phyloP scores from a whole-genome alignment of 2,113 vertebrate species.

The Phrynosoma blainvillii region DNA sequence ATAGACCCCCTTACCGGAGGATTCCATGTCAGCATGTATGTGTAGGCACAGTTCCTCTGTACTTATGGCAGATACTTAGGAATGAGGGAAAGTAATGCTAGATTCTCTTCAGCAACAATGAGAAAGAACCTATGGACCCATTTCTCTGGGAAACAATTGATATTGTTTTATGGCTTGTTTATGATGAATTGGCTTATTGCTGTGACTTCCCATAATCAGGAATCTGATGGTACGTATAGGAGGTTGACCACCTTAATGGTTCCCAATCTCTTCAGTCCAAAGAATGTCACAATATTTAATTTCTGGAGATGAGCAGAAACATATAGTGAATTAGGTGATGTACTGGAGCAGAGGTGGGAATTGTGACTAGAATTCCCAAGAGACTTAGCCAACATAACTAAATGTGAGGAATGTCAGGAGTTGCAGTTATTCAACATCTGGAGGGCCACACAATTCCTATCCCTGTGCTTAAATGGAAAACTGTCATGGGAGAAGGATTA shows the following conservation, averaged over 20 bases:
- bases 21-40: not conserved
- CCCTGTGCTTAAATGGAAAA: not conserved
- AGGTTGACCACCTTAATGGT: not conserved
- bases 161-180: not conserved
- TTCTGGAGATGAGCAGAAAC: not conserved
- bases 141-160: not conserved
- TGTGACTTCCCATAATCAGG: not conserved
- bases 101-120: not conserved
- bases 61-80: not conserved
- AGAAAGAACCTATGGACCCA: not conserved
- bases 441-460: too few species aligned
- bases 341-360: not conserved
- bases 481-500: not conserved
- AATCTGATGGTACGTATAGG: not conserved
- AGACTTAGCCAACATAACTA: too few species aligned
- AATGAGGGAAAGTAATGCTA: not conserved
- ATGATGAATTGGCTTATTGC: not conserved
- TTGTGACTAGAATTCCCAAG: too few species aligned
- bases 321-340: not conserved
- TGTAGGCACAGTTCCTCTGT: not conserved
- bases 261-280: not conserved
- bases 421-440: too few species aligned
- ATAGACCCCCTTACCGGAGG: not conserved
- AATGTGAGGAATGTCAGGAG: too few species aligned
- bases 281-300: not conserved